These are phyloP conservation scores for Phasianus colchicus DNA, from an alignment of 2,113 vertebrate species.

Conservation along the genomic window DNA sequence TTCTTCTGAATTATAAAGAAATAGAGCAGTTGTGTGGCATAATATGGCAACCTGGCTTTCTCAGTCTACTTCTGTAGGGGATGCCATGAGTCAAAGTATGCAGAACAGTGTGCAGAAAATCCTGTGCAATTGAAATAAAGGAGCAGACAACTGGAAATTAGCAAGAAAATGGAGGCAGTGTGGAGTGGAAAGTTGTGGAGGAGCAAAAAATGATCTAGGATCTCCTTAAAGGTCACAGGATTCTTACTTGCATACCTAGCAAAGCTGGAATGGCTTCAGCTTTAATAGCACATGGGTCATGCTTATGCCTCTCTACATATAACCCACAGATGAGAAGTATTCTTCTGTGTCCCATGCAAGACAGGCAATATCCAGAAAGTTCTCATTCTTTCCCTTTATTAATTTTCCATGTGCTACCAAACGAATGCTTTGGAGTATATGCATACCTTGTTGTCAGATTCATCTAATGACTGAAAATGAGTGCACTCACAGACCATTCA, in stretches of 20 bases:
- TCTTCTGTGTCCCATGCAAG: not conserved
- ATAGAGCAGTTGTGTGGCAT: not conserved
- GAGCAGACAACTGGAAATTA: not conserved
- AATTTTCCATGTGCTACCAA: not conserved
- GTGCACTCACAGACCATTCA: not conserved
- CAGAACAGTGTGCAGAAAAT: slow-evolving; percentile 4
- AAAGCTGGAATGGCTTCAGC: slow-evolving; percentile 9
- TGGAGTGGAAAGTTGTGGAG: slow-evolving; percentile 23
- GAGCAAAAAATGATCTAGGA: not conserved
- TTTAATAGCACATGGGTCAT: not conserved
- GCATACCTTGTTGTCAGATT: not conserved
- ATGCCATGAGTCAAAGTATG: not conserved
- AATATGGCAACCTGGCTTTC: not conserved
- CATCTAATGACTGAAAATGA: not conserved
- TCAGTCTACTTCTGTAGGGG: not conserved
- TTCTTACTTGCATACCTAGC: slow-evolving; percentile 24
- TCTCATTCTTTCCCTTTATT: not conserved
- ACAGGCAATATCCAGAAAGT: not conserved
- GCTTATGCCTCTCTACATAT: not conserved
- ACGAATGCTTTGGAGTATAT: not conserved
- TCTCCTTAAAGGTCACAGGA: slow-evolving; percentile 40
- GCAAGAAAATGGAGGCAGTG: not conserved
- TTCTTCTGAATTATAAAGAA: not conserved
- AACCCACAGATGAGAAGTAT: not conserved
- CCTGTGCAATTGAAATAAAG: not conserved